Conservation (phyloP, 2,888 invertebrate species). For the Lasius fuliginosus region DNA sequence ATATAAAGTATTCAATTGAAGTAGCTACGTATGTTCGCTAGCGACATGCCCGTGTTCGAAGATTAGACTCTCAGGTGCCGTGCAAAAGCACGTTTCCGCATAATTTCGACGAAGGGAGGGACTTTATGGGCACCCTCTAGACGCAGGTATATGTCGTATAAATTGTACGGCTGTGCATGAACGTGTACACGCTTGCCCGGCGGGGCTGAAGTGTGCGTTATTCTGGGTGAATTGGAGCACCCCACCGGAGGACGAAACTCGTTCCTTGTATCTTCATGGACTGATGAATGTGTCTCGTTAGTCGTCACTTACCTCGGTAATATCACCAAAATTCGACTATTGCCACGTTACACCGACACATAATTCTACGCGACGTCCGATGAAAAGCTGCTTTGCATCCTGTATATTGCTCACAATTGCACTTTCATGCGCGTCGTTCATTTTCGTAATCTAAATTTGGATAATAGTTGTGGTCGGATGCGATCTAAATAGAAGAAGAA, state of each 20-base stretch:
- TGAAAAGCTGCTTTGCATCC: conserved; percentile 41
- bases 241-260: conserved; percentile 66
- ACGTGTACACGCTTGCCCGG: conserved; percentile 33
- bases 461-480: conserved; percentile 8
- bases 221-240: conserved; percentile 75
- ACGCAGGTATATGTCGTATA: conserved; percentile 63
- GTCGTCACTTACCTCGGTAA: conserved; percentile 75
- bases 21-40: conserved; percentile 1
- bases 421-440: conserved; percentile 15
- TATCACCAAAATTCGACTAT: conserved; percentile 76
- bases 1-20: conserved; percentile 8
- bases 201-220: conserved; percentile 72
- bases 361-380: conserved; percentile 49
- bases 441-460: conserved; percentile 34
- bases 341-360: conserved; percentile 69
- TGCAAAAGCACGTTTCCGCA: conserved; percentile 49
- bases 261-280: conserved; percentile 74
- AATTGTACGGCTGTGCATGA: conserved; percentile 63
- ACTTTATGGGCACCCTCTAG: conserved; percentile 49
- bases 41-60: conserved; percentile 26
- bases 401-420: conserved; percentile 35
- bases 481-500: conserved; percentile 6
- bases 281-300: conserved; percentile 80
- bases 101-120: conserved; percentile 45
- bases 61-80: conserved; percentile 50